Percentiles rank a stretch among this genome's conserved stretches.
Evolutionary conservation across 2,113 vertebrate genomes (phyloP).

Genomic region (Narcine bancroftii): DNA sequence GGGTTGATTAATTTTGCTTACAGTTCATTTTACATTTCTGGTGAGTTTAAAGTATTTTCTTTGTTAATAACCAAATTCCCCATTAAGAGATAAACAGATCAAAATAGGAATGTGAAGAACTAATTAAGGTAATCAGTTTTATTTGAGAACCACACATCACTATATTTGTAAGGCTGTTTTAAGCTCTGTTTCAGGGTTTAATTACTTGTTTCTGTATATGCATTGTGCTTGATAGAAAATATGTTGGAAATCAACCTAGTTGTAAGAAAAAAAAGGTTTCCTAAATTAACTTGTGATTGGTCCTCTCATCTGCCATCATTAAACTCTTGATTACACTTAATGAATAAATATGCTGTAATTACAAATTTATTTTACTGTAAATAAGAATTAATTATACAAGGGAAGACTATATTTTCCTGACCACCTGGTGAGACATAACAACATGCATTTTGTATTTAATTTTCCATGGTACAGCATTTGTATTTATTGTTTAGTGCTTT

Average conservation of each 20-base stretch:
- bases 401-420: constrained; percentile 96
- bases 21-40: constrained; percentile 14
- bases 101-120: constrained; percentile 79
- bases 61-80: constrained; percentile 52
- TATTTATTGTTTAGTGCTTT: constrained; percentile 25
- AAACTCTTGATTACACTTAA: constrained; percentile 64
- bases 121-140: constrained; percentile 99
- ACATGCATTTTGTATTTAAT: constrained; percentile 54
- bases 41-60: constrained; percentile 20
- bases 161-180: constrained; percentile 80
- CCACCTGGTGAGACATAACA: constrained; percentile 98
- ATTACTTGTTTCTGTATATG: constrained; percentile 98
- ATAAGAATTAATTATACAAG: constrained; percentile 98
- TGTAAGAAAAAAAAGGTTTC: constrained; percentile 82
- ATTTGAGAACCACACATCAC: constrained; percentile 91
- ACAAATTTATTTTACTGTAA: constrained; percentile 82
- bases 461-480: constrained; percentile 34
- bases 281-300: constrained; percentile 99
- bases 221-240: constrained; percentile 89
- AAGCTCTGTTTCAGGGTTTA: constrained; percentile 92
- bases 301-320: constrained; percentile 97
- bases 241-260: constrained; percentile 91
- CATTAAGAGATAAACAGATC: constrained; percentile 79
- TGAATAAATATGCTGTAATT: constrained; percentile 99
- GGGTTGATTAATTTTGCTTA: not conserved